Evolutionary conservation across 37 sponge, comb jelly and placozoan species (phyloP).

Genomic region (Sycon ciliatum): DNA sequence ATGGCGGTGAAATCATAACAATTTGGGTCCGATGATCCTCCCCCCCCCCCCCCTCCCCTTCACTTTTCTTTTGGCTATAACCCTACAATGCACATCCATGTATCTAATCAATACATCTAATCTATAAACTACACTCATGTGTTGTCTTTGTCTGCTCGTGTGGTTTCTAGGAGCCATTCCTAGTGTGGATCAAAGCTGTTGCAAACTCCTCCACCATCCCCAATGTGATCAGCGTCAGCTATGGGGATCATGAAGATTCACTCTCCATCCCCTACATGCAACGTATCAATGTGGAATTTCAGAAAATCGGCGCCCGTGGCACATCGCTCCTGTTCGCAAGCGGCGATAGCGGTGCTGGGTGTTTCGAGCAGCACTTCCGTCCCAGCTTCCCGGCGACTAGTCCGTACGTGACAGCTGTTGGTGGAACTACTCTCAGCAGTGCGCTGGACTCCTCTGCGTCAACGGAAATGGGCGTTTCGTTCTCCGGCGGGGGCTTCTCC

Average conservation of each 20-base stretch:
- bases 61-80: too few relatives aligned
- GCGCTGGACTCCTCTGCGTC: too few relatives aligned
- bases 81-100: too few relatives aligned
- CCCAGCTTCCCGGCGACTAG: slow-evolving; percentile 79
- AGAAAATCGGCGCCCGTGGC: slow-evolving; percentile 80
- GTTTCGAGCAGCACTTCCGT: slow-evolving; percentile 28
- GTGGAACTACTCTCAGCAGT: too few relatives aligned
- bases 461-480: neutral
- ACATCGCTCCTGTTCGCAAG: slow-evolving; percentile 72
- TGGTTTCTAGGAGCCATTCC: slow-evolving; percentile 90
- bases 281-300: slow-evolving; percentile 70
- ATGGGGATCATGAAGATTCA: slow-evolving; percentile 63
- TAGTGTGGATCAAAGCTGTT: slow-evolving; percentile 63
- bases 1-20: too few relatives aligned
- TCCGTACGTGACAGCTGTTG: slow-evolving; percentile 84
- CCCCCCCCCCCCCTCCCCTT: too few relatives aligned
- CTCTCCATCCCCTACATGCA: slow-evolving; percentile 43
- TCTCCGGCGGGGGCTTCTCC: slow-evolving; percentile 74
- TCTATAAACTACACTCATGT: too few relatives aligned
- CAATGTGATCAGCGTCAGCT: slow-evolving; percentile 76
- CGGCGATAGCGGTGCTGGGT: slow-evolving; percentile 66
- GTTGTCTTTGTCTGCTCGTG: too few relatives aligned
- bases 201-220: slow-evolving; percentile 64
- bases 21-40: too few relatives aligned
- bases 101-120: too few relatives aligned